These are phyloP conservation scores for Eufriesea mexicana DNA, from an alignment of 1,140 invertebrate genomes.

Conservation along the genomic window DNA sequence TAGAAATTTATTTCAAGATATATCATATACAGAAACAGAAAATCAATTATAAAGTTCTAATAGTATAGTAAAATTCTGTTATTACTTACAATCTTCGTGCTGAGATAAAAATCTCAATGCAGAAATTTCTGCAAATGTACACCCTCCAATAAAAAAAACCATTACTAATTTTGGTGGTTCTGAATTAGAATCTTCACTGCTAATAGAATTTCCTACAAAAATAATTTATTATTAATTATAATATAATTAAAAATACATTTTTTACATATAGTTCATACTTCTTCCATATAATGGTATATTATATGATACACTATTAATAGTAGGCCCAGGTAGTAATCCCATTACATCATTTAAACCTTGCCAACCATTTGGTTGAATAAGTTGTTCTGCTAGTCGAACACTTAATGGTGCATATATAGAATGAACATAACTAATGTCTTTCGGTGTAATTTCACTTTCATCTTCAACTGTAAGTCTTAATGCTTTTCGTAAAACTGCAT, in stretches of 20 bases:
- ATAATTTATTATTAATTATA: slow-evolving; percentile 2
- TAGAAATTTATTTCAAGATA: slow-evolving; percentile 46
- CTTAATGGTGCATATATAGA: slow-evolving; percentile 97
- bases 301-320: slow-evolving; percentile 72
- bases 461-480: slow-evolving; percentile 94
- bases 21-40: not conserved
- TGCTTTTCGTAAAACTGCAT: slow-evolving; percentile 88
- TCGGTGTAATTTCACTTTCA: slow-evolving; percentile 91
- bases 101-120: slow-evolving; percentile 95
- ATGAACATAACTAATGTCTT: slow-evolving; percentile 96
- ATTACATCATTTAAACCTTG: slow-evolving; percentile 87
- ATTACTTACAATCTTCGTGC: slow-evolving; percentile 91
- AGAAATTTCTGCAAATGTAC: slow-evolving; percentile 97
- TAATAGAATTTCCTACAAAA: slow-evolving; percentile 83
- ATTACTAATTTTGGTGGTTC: slow-evolving; percentile 91
- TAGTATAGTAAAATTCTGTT: slow-evolving; percentile 9
- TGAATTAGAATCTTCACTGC: slow-evolving; percentile 86
- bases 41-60: not conserved
- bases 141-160: slow-evolving; percentile 97
- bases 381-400: slow-evolving; percentile 92
- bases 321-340: slow-evolving; percentile 85
- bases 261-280: slow-evolving; percentile 77
- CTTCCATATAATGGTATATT: slow-evolving; percentile 78
- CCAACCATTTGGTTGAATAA: slow-evolving; percentile 93
- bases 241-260: not conserved